Percentiles rank a stretch among this genome's conserved stretches.
Conservation (phyloP, 1,140 invertebrate species). For the Diorhabda elongata region DNA sequence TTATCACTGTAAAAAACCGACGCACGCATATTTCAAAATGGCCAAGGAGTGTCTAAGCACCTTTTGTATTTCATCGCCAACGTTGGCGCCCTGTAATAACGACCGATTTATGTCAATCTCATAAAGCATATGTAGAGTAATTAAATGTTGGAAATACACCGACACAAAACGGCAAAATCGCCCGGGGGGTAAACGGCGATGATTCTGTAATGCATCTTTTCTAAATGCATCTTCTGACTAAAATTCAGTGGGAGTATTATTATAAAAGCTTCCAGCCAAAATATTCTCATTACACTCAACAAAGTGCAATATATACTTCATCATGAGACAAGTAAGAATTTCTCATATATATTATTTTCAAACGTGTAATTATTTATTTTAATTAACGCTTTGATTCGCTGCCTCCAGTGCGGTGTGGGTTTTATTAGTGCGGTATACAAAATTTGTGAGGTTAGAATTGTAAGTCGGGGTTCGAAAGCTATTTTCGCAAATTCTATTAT, state of each 20-base stretch:
- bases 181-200: background rate
- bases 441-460: no score
- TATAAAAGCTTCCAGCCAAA: constrained; percentile 1
- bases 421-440: no score
- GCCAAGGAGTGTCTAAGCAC: background rate
- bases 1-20: no score
- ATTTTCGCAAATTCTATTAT: no score
- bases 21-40: background rate
- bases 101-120: constrained; percentile 2
- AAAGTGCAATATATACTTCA: background rate
- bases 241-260: background rate
- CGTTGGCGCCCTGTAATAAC: background rate
- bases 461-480: no score
- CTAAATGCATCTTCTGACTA: background rate
- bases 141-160: background rate
- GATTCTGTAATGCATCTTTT: background rate
- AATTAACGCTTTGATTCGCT: no score
- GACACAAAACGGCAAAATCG: background rate
- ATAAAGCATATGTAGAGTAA: background rate
- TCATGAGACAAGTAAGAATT: background rate
- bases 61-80: background rate
- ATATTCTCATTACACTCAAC: background rate
- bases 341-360: background rate
- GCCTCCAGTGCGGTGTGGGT: no score
- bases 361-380: background rate